Base-by-base conservation (phyloP, 2,113 vertebrate species). In the Hyaena hyaena region DNA sequence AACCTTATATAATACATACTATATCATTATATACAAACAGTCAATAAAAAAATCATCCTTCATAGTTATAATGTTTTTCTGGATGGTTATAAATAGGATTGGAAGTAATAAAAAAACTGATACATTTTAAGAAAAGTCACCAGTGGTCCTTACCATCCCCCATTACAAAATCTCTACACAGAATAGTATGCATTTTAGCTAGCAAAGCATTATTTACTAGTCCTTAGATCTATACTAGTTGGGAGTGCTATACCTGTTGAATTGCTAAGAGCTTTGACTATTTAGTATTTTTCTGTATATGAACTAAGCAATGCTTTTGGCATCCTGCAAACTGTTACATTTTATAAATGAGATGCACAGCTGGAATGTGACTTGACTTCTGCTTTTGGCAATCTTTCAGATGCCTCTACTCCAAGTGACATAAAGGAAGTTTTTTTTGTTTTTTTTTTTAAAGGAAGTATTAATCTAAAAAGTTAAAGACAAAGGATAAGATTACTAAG, bases 291-390 rank as follows among this genome's bases (percentile, higher is more conserved):
- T 79, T 96, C 74, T 65, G 26, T 0, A 0, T 87, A 81, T 96
- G 86, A 97, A 96, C 90, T 74, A 96, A 92, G 53, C 69, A 89
- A 19, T 65, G 19, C 4, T 19, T 93, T 97, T 65, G 33, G 86
- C 63, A 90, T n/a, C 76, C 68, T 97, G 86, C 87, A 95, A 86
- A 90, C n/a, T 90, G 28, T 61, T 73, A 31, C 79, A 68, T 81
- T 80, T 94, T 96, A 69, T 24, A 97, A 73, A 69, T 87, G 12
- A 0, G 2, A 0, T 26, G 2, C 9, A 48, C 4, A 93, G 45
- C 10, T 93, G 24, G 39, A 85, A 90, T 65, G 15, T 89, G 76
- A 39, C 19, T 9, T 95, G n/a, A 95, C 2, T n/a, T 79, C 11
- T 1, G 10, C 80, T 89, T 33, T 66, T 50, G 55, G 45, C 65